Conservation (phyloP, 2,113 vertebrate species). For the Chamaetylas fuelleborni region DNA sequence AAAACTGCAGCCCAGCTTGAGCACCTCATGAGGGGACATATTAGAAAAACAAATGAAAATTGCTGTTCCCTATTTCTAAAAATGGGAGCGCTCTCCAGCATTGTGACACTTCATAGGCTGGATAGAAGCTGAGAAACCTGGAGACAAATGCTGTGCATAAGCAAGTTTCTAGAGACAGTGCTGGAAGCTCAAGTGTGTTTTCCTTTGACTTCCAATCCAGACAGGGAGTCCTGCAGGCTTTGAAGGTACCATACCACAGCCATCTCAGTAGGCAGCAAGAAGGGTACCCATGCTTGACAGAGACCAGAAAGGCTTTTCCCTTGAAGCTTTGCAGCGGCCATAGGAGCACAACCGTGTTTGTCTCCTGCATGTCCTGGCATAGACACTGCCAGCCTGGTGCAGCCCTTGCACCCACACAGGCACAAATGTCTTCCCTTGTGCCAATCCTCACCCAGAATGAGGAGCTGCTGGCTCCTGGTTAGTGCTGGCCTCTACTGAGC, state of each 20-base stretch:
- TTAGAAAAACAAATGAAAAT: neutral
- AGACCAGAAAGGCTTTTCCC: neutral
- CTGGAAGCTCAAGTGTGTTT: neutral
- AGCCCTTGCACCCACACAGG: neutral
- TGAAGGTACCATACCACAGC: neutral
- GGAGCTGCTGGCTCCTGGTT: neutral
- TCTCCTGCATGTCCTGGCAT: neutral
- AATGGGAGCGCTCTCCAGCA: neutral
- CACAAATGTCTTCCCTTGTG: fast-evolving
- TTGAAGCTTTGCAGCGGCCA: neutral
- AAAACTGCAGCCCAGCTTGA: neutral
- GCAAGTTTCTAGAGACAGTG: neutral
- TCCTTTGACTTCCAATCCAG: neutral
- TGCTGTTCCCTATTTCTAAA: neutral
- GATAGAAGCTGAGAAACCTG: neutral
- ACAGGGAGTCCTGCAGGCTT: neutral
- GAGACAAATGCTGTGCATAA: neutral
- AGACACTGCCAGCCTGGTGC: fast-evolving
- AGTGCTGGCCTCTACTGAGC: neutral
- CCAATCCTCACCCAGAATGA: fast-evolving
- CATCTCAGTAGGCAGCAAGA: fast-evolving
- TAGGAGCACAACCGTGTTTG: fast-evolving
- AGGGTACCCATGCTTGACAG: neutral
- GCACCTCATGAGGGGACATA: neutral
- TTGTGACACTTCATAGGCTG: neutral